phyloP scores from a whole-genome alignment of 2,888 invertebrate species.

The Cephus pygmeus region DNA sequence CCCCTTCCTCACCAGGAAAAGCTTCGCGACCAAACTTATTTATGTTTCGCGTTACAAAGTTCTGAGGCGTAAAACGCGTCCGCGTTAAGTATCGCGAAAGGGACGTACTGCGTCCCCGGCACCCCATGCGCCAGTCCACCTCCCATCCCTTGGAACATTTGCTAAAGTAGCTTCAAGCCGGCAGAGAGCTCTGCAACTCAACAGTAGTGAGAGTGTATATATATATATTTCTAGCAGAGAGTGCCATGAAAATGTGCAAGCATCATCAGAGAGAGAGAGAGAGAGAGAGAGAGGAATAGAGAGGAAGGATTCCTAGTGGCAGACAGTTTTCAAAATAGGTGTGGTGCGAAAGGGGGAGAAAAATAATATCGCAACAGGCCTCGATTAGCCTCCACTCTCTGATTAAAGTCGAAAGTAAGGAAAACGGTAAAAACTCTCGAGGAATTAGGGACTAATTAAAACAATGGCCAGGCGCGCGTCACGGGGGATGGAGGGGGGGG shows the following conservation, averaged over 20 bases:
- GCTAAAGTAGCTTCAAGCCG: neutral
- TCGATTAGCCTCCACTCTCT: conserved; percentile 6
- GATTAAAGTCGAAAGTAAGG: conserved; percentile 3
- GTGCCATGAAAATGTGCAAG: neutral
- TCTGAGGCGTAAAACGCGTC: conserved; percentile 43
- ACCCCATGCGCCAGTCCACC: neutral
- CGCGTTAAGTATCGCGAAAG: conserved; percentile 39
- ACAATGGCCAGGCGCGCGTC: conserved; percentile 30
- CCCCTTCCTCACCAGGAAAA: neutral
- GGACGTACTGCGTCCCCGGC: conserved; percentile 1
- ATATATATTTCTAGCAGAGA: neutral
- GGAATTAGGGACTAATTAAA: conserved; percentile 51
- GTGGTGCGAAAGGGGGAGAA: neutral
- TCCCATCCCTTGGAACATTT: neutral
- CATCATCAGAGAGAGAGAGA: neutral
- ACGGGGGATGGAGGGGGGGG: neutral
- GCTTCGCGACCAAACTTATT: conserved; percentile 32
- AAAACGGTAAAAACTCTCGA: conserved; percentile 25
- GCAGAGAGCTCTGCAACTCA: neutral
- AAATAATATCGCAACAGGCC: neutral
- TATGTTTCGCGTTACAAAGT: conserved; percentile 35
- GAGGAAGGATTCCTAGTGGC: neutral
- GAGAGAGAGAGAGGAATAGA: too few species aligned
- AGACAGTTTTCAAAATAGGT: neutral
- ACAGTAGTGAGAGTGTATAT: neutral